Percentiles rank a stretch among this genome's conserved stretches.
phyloP scores from a whole-genome alignment of 2,113 vertebrate genomes.

The Brachyhypopomus gauderio region DNA sequence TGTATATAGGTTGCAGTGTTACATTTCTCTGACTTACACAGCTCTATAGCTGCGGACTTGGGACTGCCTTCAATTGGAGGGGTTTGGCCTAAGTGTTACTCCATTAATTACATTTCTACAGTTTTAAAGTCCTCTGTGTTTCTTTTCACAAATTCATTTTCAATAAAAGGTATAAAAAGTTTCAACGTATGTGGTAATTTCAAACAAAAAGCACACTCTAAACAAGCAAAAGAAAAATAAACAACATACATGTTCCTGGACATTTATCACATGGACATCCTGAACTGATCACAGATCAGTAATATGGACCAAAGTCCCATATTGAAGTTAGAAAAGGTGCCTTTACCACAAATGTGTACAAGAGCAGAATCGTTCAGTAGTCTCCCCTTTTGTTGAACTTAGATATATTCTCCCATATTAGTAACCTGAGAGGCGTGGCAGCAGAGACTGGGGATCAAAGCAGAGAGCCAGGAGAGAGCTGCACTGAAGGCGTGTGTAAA shows the following conservation, averaged over 20 bases:
- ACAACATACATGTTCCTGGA: neutral
- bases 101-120: conserved; percentile 21
- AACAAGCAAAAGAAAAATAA: neutral
- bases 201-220: neutral
- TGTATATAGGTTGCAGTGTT: conserved; percentile 12
- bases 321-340: conserved; percentile 25
- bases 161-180: conserved; percentile 25
- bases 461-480: conserved; percentile 12
- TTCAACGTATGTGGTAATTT: conserved; percentile 2
- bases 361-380: conserved; percentile 12
- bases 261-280: neutral
- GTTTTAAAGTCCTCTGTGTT: conserved; percentile 19
- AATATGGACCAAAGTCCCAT: neutral
- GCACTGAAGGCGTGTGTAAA: conserved; percentile 24
- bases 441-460: conserved; percentile 24
- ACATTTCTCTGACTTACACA: conserved; percentile 22
- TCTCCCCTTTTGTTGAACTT: neutral
- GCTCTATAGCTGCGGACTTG: conserved; percentile 23
- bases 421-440: conserved; percentile 3
- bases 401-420: conserved; percentile 20
- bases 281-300: neutral
- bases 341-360: conserved; percentile 12
- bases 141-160: conserved; percentile 18
- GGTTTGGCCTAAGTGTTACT: conserved; percentile 28
- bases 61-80: conserved; percentile 28